These are phyloP conservation scores for Temnothorax longispinosus DNA, from an alignment of 1,140 invertebrate species.

Conservation along the genomic window DNA sequence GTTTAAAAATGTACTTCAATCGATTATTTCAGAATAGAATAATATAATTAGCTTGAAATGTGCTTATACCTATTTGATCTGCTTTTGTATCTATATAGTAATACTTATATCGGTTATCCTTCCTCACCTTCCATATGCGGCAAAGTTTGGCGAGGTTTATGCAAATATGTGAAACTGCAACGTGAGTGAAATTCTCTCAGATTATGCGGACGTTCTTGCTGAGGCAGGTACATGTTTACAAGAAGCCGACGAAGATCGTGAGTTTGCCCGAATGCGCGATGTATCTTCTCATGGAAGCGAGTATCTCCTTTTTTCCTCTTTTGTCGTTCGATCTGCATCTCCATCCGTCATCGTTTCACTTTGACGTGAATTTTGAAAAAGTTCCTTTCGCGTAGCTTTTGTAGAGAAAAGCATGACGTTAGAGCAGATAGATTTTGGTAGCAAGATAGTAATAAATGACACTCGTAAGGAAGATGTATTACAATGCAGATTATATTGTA, in stretches of 20 bases:
- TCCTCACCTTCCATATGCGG: conserved; percentile 19
- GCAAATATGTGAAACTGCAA: conserved; percentile 70
- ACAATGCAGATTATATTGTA: conserved; percentile 42
- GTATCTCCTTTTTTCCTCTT: neutral
- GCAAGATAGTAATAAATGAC: conserved; percentile 41
- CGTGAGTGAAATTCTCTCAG: conserved; percentile 65
- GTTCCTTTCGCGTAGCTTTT: neutral
- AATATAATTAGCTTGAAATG: conserved; percentile 1
- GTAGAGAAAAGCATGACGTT: conserved; percentile 34
- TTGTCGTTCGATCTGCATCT: conserved; percentile 48
- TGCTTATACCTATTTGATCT: neutral
- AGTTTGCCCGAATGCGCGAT: conserved; percentile 42
- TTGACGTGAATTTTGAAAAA: conserved; percentile 45
- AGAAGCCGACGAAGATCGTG: conserved; percentile 43
- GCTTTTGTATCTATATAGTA: neutral
- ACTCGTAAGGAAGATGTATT: conserved; percentile 49
- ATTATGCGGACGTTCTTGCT: conserved; percentile 62
- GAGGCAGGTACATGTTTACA: conserved; percentile 63
- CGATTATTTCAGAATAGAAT: neutral
- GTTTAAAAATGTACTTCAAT: neutral
- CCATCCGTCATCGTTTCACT: conserved; percentile 46
- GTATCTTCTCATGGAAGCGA: conserved; percentile 20
- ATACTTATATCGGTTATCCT: conserved; percentile 54
- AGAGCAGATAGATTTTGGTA: conserved; percentile 7
- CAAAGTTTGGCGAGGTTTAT: conserved; percentile 59